Evolutionary conservation across 2,113 vertebrate species (phyloP), one percentile per base, ranked within the genome.

Genomic region (Bucco capensis): DNA sequence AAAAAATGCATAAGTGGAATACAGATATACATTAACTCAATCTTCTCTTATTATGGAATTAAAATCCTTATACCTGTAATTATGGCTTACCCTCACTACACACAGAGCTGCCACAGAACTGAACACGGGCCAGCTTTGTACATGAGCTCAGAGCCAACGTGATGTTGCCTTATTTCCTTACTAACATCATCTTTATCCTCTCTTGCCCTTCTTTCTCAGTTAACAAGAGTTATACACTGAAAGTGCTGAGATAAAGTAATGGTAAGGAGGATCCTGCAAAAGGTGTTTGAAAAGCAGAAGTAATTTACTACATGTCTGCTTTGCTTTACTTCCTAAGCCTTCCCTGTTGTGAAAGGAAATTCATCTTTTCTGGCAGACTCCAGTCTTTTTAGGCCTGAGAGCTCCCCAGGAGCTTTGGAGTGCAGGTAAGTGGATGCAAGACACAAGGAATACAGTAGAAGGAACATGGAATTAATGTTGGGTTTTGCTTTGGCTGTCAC

Each of bases 221-320:
- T 96, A 96, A 93, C 90, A 95, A 95, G 96, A 95, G 94, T 97
- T 94, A 92, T 95, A 96, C 82, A 85, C 94, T 62, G 49, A 91
- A 96, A 97, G 93, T 94, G 96, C 97, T 96, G 96, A 98, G 97
- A 97, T 96, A 97, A 97, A 97, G 96, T 95, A 97, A 96, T 81
- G 91, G 96, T 94, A 92, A 97, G 96, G 95, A 96, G 96, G 96
- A 96, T 93, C 93, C 97, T 12, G 19, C 95, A 93, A 91, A 90
- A 96, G 94, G 92, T 96, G 91, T 96, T 94, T 94, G 95, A 97
- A 92, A 97, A 96, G 90, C 88, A 96, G 73, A 70, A 94, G 95
- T 96, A 97, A 97, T 97, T 97, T 97, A 97, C 96, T 96, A 94
- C 82, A 66, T 38, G 96, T 97, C 97, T 97, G 97, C 96, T 96